Conservation (phyloP, 2,888 invertebrate genomes). For the Neoaliturus tenellus region DNA sequence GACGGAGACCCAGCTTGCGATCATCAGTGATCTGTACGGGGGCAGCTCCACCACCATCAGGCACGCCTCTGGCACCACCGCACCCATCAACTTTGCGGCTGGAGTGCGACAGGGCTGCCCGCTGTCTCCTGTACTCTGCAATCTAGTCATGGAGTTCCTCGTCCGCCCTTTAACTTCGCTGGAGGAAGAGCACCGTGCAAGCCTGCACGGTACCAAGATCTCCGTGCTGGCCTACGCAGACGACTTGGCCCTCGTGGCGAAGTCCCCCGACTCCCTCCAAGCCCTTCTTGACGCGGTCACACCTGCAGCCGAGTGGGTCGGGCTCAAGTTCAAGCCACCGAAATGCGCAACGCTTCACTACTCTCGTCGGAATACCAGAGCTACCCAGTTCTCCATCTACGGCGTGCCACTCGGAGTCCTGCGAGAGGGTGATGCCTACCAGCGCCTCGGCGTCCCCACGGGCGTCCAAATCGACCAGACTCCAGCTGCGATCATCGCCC, state of each 20-base stretch:
- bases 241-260: too few species aligned
- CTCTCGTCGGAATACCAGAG: too few species aligned
- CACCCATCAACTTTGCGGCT: conserved; percentile 63
- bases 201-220: too few species aligned
- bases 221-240: too few species aligned
- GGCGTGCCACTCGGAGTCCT: conserved; percentile 42
- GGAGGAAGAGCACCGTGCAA: too few species aligned
- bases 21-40: conserved; percentile 8
- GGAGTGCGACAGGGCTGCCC: conserved; percentile 60
- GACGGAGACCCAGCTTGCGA: neutral
- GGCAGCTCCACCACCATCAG: neutral
- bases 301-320: conserved; percentile 58
- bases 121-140: too few species aligned
- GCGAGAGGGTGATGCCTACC: conserved; percentile 62
- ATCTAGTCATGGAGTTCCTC: conserved; percentile 64
- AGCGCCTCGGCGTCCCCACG: conserved; percentile 69
- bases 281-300: too few species aligned
- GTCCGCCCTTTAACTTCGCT: conserved; percentile 34
- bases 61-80: too few species aligned
- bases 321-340: conserved; percentile 67
- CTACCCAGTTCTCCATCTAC: too few species aligned
- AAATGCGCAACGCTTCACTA: conserved; percentile 67
- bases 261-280: too few species aligned
- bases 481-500: too few species aligned
- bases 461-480: too few species aligned